phyloP scores from a whole-genome alignment of 2,888 invertebrate species.

The Yponomeuta evonymella region DNA sequence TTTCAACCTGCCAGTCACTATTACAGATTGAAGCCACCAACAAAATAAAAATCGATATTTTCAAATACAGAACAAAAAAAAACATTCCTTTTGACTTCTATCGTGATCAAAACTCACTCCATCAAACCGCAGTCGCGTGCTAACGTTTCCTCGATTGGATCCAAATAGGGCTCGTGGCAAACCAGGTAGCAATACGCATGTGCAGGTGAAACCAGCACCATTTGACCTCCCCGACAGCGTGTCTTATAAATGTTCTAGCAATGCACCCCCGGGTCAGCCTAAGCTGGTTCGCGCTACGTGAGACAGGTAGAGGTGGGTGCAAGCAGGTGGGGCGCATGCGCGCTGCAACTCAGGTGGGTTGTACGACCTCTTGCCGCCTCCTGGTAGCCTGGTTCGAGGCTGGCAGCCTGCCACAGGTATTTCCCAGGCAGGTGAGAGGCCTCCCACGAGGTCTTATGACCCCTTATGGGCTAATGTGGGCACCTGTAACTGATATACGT shows the following conservation, averaged over 20 bases:
- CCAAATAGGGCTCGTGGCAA: conserved; percentile 1
- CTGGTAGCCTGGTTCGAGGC: conserved; percentile 65
- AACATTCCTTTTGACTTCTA: neutral
- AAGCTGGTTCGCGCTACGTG: neutral
- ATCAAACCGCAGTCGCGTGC: conserved; percentile 5
- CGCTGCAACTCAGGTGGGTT: conserved; percentile 44
- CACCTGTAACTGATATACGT: neutral
- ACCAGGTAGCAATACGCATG: conserved; percentile 12
- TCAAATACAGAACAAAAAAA: neutral
- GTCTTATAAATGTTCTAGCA: too few relatives aligned
- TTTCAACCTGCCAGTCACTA: neutral
- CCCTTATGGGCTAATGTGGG: conserved; percentile 29
- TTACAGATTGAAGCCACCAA: too few relatives aligned
- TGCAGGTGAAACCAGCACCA: conserved; percentile 5
- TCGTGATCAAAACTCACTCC: neutral
- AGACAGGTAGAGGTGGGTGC: conserved; percentile 6
- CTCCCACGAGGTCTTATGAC: conserved; percentile 48
- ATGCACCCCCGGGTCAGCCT: neutral
- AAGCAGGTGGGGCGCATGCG: conserved; percentile 15
- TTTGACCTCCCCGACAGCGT: neutral
- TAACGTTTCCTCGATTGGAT: neutral
- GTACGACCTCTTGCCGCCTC: conserved; percentile 39
- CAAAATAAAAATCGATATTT: neutral
- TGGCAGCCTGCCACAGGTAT: conserved; percentile 77
- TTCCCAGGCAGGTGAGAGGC: conserved; percentile 58